Conservation (phyloP, 53 echinoderm and acorn worm genomes). For the Zoroaster sp. region DNA sequence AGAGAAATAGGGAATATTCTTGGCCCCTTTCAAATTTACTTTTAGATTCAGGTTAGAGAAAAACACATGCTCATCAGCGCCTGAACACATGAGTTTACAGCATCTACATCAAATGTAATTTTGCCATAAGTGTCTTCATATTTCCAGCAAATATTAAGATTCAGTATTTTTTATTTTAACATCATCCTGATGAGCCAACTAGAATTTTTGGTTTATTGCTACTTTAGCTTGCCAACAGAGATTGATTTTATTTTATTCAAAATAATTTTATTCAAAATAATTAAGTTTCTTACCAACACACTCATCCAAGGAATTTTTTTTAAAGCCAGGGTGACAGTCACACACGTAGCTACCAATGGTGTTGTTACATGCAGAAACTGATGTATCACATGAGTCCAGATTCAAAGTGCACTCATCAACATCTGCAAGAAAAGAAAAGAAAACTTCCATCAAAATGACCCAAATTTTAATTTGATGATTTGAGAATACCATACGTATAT, state of each 20-base stretch:
- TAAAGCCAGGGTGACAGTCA: constrained; percentile 60
- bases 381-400: constrained; percentile 47
- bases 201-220: neutral
- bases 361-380: constrained; percentile 62
- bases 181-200: neutral
- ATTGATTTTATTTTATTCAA: too few relatives aligned
- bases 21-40: too few relatives aligned
- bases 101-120: too few relatives aligned
- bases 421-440: constrained; percentile 20
- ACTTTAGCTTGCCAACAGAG: neutral
- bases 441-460: neutral
- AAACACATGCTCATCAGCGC: too few relatives aligned
- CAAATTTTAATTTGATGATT: neutral
- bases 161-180: neutral
- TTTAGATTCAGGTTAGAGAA: too few relatives aligned
- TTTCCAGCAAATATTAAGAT: too few relatives aligned
- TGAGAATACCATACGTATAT: neutral
- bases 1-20: too few relatives aligned
- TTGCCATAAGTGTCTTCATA: too few relatives aligned
- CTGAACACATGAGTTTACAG: too few relatives aligned
- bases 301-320: constrained; percentile 37
- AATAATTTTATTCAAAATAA: neutral
- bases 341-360: constrained; percentile 65
- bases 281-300: constrained; percentile 21
- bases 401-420: constrained; percentile 71